These are phyloP conservation scores for Ornithoptera priamus DNA, from an alignment of 2,888 invertebrate species.

Conservation along the genomic window DNA sequence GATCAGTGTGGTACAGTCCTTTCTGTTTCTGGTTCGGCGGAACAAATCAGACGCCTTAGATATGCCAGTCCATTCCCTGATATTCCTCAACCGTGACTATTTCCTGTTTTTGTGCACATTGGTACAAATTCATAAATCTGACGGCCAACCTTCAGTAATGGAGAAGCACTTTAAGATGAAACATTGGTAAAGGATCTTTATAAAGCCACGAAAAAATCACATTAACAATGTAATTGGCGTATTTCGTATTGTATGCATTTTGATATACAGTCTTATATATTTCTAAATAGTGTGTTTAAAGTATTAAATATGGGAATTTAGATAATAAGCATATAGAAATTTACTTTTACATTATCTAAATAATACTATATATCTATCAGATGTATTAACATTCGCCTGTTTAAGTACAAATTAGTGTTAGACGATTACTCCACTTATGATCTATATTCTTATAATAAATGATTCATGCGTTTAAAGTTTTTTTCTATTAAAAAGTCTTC, in stretches of 20 bases:
- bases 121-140: too few species aligned
- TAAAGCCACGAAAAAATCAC: not conserved
- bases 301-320: not conserved
- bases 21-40: too few species aligned
- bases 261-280: not conserved
- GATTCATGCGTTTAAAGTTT: not conserved
- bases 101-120: too few species aligned
- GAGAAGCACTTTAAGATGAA: not conserved
- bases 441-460: conserved; percentile 8
- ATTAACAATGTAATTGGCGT: not conserved
- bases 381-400: conserved; percentile 1
- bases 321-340: not conserved
- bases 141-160: too few species aligned
- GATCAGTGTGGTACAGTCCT: too few species aligned
- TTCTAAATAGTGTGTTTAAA: not conserved
- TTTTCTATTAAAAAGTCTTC: not conserved
- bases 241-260: not conserved
- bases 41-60: too few species aligned
- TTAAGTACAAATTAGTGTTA: conserved; percentile 23
- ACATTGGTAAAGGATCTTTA: not conserved
- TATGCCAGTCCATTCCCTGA: too few species aligned
- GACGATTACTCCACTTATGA: conserved; percentile 6
- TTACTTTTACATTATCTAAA: not conserved
- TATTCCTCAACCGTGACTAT: too few species aligned
- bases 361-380: not conserved